Percentiles rank a stretch among this genome's conserved stretches.
Evolutionary conservation across 1,140 invertebrate genomes (phyloP).

Genomic region (Piezodorus guildinii): DNA sequence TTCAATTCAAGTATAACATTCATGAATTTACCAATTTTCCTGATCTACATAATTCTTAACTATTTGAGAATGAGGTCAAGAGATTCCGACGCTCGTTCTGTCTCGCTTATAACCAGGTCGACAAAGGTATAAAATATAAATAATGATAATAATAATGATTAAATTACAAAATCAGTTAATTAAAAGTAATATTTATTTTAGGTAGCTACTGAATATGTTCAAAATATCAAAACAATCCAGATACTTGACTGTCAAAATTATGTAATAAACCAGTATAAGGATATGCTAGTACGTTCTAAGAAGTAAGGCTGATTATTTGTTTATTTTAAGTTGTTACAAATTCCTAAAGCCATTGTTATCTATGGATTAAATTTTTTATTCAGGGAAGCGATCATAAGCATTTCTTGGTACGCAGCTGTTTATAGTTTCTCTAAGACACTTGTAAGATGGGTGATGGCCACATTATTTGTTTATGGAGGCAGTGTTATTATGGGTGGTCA

Average conservation of each 20-base stretch:
- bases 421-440: not conserved
- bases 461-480: not conserved
- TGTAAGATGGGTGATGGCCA: not conserved
- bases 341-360: no score
- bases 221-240: conserved; percentile 66
- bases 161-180: no score
- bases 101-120: not conserved
- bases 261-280: not conserved
- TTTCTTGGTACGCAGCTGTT: not conserved
- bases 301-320: not conserved
- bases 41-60: not conserved
- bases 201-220: conserved; percentile 64
- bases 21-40: not conserved
- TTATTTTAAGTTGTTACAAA: no score
- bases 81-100: not conserved
- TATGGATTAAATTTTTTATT: not conserved
- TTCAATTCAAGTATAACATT: not conserved
- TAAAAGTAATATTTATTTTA: conserved; percentile 28
- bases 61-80: not conserved
- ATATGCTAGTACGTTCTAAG: not conserved
- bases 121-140: not conserved
- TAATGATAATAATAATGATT: no score
- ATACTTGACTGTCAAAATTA: conserved; percentile 31
- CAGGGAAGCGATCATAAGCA: not conserved
- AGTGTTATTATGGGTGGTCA: not conserved